These are phyloP conservation scores for Hepsetus odoe DNA, from an alignment of 2,113 vertebrate genomes.

Conservation along the genomic window DNA sequence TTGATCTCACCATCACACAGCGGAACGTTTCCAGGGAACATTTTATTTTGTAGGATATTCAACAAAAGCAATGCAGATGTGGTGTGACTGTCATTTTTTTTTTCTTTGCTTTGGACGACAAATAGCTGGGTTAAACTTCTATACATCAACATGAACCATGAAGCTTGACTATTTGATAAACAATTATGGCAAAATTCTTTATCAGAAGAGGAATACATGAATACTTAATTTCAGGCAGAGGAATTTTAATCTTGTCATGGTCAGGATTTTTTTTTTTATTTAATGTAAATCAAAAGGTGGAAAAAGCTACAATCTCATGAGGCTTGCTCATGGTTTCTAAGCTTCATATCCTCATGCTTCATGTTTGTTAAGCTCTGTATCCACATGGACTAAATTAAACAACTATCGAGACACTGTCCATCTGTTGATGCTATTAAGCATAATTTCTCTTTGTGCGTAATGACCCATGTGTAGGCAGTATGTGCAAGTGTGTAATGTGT, in stretches of 20 bases:
- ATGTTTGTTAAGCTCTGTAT: conserved; percentile 9
- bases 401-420: conserved; percentile 88
- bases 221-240: neutral
- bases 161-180: neutral
- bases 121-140: neutral
- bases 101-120: conserved; percentile 6
- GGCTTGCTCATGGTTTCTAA: neutral
- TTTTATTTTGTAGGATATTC: neutral
- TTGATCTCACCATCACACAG: conserved; percentile 61
- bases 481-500: conserved; percentile 74
- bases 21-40: conserved; percentile 44
- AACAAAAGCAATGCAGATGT: conserved; percentile 2
- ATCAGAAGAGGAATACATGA: neutral
- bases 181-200: too few relatives aligned
- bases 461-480: conserved; percentile 86
- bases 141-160: neutral
- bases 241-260: neutral
- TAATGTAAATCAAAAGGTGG: neutral
- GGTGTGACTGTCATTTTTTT: conserved; percentile 16
- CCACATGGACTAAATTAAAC: conserved; percentile 69
- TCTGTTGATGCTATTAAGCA: conserved; percentile 93
- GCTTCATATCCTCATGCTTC: conserved; percentile 25
- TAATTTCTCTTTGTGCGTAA: conserved; percentile 94
- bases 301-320: neutral
- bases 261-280: neutral